Conservation (phyloP, 2,888 invertebrate species). For the Julus scanicus region DNA sequence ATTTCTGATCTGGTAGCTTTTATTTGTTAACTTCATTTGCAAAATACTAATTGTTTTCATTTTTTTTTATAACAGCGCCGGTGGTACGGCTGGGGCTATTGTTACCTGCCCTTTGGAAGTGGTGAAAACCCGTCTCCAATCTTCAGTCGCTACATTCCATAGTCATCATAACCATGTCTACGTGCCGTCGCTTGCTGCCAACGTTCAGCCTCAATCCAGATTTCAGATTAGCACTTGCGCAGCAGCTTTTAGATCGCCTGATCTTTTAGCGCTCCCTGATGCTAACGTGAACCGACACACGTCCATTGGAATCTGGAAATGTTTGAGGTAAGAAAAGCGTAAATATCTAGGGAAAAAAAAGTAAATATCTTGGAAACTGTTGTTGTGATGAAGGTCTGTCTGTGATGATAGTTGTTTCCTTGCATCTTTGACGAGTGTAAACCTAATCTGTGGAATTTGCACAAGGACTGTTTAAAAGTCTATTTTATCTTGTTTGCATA, state of each 20-base stretch:
- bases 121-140: constrained; percentile 96
- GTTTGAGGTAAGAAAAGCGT: constrained; percentile 63
- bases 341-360: no score
- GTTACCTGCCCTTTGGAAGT: constrained; percentile 98
- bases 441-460: no score
- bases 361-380: no score
- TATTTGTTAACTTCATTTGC: not conserved
- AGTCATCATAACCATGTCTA: constrained; percentile 52
- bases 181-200: constrained; percentile 54
- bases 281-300: constrained; percentile 56
- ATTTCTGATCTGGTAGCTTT: not conserved
- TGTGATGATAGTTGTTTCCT: no score
- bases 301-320: constrained; percentile 63
- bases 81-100: constrained; percentile 96
- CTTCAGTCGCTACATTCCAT: constrained; percentile 76
- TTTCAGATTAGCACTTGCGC: constrained; percentile 59
- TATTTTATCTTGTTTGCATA: no score
- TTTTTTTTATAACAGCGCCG: constrained; percentile 75
- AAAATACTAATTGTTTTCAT: not conserved
- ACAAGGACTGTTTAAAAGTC: no score
- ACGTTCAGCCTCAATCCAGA: constrained; percentile 54
- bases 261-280: constrained; percentile 56
- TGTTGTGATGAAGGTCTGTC: no score
- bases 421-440: no score
- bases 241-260: constrained; percentile 54